A percentile compares a stretch with the other conserved stretches of the same genome.
Conservation (phyloP, 2,113 vertebrate genomes). For the Naja naja region DNA sequence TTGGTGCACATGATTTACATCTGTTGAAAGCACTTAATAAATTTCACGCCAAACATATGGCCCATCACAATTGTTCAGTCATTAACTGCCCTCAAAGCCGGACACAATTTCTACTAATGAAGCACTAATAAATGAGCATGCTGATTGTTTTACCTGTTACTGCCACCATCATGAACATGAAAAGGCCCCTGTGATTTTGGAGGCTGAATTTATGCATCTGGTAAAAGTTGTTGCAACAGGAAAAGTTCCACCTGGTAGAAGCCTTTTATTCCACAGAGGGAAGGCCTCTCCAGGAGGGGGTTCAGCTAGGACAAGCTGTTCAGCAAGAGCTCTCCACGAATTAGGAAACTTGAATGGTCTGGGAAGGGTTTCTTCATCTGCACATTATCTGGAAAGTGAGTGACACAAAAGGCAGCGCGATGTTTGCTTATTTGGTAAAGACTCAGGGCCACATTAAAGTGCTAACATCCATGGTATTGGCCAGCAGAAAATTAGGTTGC, state of each 20-base stretch:
- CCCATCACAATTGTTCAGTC: slow-evolving; percentile 23
- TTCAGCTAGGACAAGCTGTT: neutral
- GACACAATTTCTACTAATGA: slow-evolving; percentile 24
- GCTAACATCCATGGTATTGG: neutral
- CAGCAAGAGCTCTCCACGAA: neutral
- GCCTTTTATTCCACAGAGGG: neutral
- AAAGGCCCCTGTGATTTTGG: slow-evolving; percentile 18
- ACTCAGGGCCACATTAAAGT: neutral
- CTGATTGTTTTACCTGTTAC: slow-evolving; percentile 26
- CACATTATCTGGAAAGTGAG: neutral
- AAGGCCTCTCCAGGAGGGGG: too few relatives aligned
- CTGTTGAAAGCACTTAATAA: slow-evolving; percentile 21
- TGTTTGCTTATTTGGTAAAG: neutral
- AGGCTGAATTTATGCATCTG: slow-evolving; percentile 9
- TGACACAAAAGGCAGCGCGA: neutral
- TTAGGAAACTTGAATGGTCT: neutral
- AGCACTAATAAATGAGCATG: slow-evolving; percentile 12
- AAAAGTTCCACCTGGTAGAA: neutral
- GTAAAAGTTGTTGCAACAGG: slow-evolving; percentile 6
- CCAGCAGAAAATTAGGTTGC: neutral
- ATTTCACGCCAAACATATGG: slow-evolving; percentile 18
- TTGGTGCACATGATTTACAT: neutral
- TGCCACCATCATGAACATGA: slow-evolving; percentile 16
- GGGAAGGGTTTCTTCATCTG: neutral
- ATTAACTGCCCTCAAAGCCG: slow-evolving; percentile 16